Percentiles rank a stretch among this genome's conserved stretches.
phyloP scores from a whole-genome alignment of 1,140 invertebrate species.

The Xylocopa sonorina region DNA sequence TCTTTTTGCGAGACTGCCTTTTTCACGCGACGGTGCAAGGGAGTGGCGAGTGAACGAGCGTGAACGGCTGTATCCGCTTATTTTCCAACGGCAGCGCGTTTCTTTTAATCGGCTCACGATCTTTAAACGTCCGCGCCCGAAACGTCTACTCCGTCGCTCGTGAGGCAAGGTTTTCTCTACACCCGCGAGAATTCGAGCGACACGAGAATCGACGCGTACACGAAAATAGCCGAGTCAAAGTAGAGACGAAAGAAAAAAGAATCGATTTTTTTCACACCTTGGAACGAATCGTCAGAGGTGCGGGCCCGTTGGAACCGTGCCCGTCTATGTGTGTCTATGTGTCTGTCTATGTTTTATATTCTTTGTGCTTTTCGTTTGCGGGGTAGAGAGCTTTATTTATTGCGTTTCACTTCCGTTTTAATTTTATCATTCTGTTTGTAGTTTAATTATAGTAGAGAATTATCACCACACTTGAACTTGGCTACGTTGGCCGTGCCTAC shows the following conservation, averaged over 20 bases:
- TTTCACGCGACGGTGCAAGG: slow-evolving; percentile 44
- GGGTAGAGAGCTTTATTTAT: slow-evolving; percentile 86
- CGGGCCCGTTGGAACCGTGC: background rate
- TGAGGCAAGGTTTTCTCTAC: background rate
- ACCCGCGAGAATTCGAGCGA: background rate
- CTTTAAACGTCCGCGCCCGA: background rate
- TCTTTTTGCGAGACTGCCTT: slow-evolving; percentile 73
- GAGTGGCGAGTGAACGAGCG: slow-evolving; percentile 37
- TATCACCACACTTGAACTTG: slow-evolving; percentile 78
- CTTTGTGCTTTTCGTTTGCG: slow-evolving; percentile 82
- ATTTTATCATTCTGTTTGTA: slow-evolving; percentile 78
- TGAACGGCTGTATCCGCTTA: slow-evolving; percentile 16
- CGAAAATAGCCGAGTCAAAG: background rate
- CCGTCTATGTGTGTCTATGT: slow-evolving; percentile 64
- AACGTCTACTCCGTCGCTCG: background rate
- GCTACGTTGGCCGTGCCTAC: slow-evolving; percentile 74
- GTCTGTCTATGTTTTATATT: slow-evolving; percentile 71
- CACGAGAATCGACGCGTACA: background rate
- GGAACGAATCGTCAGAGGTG: background rate
- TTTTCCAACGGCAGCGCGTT: background rate
- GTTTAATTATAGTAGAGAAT: slow-evolving; percentile 78
- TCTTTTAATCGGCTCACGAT: slow-evolving; percentile 1
- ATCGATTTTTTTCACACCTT: background rate
- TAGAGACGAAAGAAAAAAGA: slow-evolving; percentile 5
- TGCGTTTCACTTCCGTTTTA: slow-evolving; percentile 78